A percentile compares a stretch with the other conserved stretches of the same genome.
These are phyloP conservation scores for Empidonax traillii DNA, from an alignment of 2,113 vertebrate species.

Conservation along the genomic window DNA sequence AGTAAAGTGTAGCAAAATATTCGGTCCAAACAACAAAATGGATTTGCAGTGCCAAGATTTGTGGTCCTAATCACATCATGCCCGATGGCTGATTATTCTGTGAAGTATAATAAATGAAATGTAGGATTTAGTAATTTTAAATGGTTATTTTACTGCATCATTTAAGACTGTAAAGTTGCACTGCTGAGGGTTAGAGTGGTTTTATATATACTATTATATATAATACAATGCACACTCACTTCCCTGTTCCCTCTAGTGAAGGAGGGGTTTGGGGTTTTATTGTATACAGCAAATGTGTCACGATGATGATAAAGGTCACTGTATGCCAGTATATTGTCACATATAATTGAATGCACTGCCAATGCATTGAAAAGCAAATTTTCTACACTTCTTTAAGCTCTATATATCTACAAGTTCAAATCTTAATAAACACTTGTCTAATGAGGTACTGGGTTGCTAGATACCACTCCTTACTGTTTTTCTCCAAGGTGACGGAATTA, in stretches of 20 bases:
- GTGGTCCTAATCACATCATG: neutral
- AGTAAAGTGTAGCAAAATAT: neutral
- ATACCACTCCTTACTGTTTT: neutral
- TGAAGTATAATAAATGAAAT: neutral
- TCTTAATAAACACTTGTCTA: neutral
- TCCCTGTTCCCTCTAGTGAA: neutral
- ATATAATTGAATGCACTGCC: neutral
- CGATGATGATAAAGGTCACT: neutral
- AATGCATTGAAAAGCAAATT: neutral
- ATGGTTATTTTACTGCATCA: neutral
- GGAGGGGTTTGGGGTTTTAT: neutral
- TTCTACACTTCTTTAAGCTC: neutral
- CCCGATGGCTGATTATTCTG: neutral
- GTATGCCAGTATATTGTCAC: neutral
- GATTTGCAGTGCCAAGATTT: neutral
- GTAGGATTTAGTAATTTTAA: neutral
- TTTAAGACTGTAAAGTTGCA: neutral
- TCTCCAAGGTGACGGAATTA: neutral
- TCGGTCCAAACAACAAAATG: neutral
- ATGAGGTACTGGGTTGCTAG: neutral
- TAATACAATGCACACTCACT: neutral
- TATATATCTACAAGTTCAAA: neutral
- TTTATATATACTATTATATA: neutral
- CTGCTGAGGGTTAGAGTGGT: neutral
- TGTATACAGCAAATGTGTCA: neutral